Percentiles rank a stretch among this genome's conserved stretches.
phyloP scores from a whole-genome alignment of 2,113 vertebrate species.

The Ahaetulla prasina region DNA sequence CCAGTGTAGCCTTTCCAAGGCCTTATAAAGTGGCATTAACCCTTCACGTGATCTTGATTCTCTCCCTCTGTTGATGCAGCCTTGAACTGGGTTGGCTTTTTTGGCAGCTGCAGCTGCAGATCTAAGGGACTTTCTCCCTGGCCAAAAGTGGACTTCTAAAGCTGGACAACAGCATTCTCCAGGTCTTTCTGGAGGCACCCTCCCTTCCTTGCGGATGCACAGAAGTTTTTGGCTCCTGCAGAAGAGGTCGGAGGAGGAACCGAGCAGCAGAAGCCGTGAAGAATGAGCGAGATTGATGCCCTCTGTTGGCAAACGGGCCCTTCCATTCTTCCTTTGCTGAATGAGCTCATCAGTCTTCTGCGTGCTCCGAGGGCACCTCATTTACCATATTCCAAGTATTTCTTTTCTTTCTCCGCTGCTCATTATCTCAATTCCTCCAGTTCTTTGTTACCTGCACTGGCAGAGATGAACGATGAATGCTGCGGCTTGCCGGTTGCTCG shows the following conservation, averaged over 20 bases:
- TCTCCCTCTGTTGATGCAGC: too few species aligned
- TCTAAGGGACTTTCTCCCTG: not conserved
- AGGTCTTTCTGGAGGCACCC: not conserved
- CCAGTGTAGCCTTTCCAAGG: too few species aligned
- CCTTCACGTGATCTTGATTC: too few species aligned
- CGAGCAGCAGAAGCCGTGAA: not conserved
- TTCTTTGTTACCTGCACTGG: not conserved
- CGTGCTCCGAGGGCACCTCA: not conserved
- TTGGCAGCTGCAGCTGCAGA: too few species aligned
- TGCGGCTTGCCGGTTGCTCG: not conserved
- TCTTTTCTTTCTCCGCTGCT: not conserved
- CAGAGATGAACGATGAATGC: constrained; percentile 3
- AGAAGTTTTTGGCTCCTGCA: not conserved
- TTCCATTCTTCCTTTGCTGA: constrained; percentile 12
- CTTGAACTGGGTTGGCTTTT: too few species aligned
- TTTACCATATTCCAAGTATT: constrained; percentile 24
- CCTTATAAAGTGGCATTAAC: too few species aligned
- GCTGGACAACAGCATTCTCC: not conserved
- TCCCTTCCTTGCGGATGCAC: not conserved
- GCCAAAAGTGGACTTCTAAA: not conserved
- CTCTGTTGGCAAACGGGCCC: not conserved
- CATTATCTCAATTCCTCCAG: not conserved
- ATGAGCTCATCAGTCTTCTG: constrained; percentile 13
- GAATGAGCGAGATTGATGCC: not conserved
- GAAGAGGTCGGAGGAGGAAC: not conserved